phyloP scores from a whole-genome alignment of 2,797 vertebrate genomes.

The Arnoldichthys spilopterus region DNA sequence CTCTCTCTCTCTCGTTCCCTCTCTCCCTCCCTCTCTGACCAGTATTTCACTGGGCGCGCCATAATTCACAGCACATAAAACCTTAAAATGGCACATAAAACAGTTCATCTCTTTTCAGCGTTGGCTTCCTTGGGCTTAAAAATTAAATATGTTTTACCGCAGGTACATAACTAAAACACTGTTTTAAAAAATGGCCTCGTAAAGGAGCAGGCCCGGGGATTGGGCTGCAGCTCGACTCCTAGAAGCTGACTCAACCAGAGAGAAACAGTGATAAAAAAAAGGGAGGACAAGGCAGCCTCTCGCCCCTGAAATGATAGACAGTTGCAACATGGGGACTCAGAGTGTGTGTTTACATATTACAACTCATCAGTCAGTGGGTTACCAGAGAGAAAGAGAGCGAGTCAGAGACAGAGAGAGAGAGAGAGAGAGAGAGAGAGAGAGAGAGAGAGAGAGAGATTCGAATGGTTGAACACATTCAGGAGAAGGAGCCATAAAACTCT shows the following conservation, averaged over 20 bases:
- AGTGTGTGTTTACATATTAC: slow-evolving; percentile 28
- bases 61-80: slow-evolving; percentile 84
- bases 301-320: neutral
- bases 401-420: slow-evolving; percentile 19
- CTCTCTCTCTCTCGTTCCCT: slow-evolving; percentile 27
- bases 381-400: slow-evolving; percentile 6
- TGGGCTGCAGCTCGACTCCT: neutral
- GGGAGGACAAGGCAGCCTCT: slow-evolving; percentile 1
- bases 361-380: slow-evolving; percentile 6
- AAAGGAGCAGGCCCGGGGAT: slow-evolving; percentile 51
- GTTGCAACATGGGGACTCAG: neutral
- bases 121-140: slow-evolving; percentile 77
- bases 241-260: slow-evolving; percentile 35
- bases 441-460: neutral
- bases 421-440: slow-evolving; percentile 24
- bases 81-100: slow-evolving; percentile 86
- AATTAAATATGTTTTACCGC: slow-evolving; percentile 82
- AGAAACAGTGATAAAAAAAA: slow-evolving; percentile 30
- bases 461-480: slow-evolving; percentile 1
- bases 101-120: slow-evolving; percentile 84
- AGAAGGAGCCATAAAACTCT: slow-evolving; percentile 41
- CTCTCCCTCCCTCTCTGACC: slow-evolving; percentile 49
- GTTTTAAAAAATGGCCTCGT: slow-evolving; percentile 62
- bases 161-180: slow-evolving; percentile 81
- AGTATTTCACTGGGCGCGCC: slow-evolving; percentile 72